A percentile compares a stretch with the other conserved stretches of the same genome.
phyloP scores from a whole-genome alignment of 2,888 invertebrate species.

The Acheta domesticus region DNA sequence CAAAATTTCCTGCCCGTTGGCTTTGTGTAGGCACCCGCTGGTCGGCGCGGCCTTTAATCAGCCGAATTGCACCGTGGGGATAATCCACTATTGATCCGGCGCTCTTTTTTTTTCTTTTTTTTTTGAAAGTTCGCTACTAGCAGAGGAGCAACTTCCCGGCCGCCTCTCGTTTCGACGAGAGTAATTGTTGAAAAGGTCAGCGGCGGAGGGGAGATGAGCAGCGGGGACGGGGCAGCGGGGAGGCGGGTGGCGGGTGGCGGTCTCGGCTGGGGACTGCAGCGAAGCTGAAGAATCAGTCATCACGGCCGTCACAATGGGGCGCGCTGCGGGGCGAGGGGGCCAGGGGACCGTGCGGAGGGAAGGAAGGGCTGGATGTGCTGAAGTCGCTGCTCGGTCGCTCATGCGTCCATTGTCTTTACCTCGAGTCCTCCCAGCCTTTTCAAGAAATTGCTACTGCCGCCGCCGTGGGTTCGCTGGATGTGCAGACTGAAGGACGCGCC shows the following conservation, averaged over 20 bases:
- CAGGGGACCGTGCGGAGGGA: too few relatives aligned
- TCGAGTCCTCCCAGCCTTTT: not conserved
- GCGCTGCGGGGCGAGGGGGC: too few relatives aligned
- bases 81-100: constrained; percentile 18
- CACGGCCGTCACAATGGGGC: not conserved
- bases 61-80: constrained; percentile 7
- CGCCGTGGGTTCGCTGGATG: not conserved
- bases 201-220: not conserved
- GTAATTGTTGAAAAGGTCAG: not conserved
- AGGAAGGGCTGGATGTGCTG: not conserved
- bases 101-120: not conserved
- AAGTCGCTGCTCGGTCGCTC: not conserved
- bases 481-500: not conserved
- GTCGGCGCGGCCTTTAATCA: not conserved
- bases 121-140: not conserved
- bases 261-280: not conserved
- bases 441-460: not conserved
- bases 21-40: not conserved
- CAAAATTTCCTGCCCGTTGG: constrained; percentile 18
- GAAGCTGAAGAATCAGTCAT: not conserved
- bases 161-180: not conserved
- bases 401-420: not conserved
- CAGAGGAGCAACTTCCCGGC: not conserved
- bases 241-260: not conserved
- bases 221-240: not conserved